phyloP scores from a whole-genome alignment of 2,113 vertebrate species.

The Paedocypris sp. region DNA sequence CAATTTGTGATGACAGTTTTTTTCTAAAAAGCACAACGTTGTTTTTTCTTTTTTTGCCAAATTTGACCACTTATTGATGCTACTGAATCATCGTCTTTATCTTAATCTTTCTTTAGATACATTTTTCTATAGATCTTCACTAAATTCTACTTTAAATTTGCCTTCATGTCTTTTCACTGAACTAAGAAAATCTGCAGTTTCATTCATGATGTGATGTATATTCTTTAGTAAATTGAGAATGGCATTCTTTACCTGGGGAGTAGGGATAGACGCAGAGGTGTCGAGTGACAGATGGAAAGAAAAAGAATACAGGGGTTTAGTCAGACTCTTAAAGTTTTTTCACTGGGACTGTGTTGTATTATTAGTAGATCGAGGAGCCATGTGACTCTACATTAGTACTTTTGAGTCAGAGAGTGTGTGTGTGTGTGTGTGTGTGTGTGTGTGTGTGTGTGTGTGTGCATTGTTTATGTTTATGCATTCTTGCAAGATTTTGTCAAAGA shows the following conservation, averaged over 20 bases:
- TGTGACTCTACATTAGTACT: constrained; percentile 21
- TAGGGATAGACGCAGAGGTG: not conserved
- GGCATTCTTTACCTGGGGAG: constrained; percentile 35
- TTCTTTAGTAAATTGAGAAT: constrained; percentile 43
- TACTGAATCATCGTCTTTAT: too few species aligned
- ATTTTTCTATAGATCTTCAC: too few species aligned
- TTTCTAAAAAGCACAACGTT: too few species aligned
- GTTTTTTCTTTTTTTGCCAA: too few species aligned
- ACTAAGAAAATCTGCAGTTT: too few species aligned
- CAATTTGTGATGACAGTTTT: too few species aligned
- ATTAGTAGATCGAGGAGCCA: constrained; percentile 31
- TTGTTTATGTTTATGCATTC: constrained; percentile 5
- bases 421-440: not conserved
- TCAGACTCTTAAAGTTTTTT: constrained; percentile 31
- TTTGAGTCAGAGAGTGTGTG: constrained; percentile 15
- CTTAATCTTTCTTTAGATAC: too few species aligned
- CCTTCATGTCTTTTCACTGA: too few species aligned
- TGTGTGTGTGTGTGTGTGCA: not conserved
- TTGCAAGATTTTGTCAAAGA: too few species aligned
- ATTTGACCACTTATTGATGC: too few species aligned
- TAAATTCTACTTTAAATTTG: too few species aligned
- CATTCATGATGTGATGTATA: constrained; percentile 39
- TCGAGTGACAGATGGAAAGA: not conserved
- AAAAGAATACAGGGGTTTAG: not conserved
- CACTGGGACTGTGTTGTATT: constrained; percentile 25